Conservation (phyloP, 2,888 invertebrate genomes). For the Agrenia bidenticulata region DNA sequence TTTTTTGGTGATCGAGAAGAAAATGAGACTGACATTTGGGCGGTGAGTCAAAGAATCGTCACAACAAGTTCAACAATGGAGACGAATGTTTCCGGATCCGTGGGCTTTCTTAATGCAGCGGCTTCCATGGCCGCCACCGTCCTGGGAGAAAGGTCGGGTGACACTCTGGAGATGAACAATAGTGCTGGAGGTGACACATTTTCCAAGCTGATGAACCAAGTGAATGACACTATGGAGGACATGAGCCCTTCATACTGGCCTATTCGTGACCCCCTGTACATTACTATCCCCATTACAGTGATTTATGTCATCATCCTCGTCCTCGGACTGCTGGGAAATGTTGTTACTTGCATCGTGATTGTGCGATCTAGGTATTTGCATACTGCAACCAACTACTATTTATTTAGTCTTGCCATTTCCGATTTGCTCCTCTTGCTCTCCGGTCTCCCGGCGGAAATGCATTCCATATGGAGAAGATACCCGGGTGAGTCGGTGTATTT, state of each 20-base stretch:
- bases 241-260: constrained; percentile 41
- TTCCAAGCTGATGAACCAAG: constrained; percentile 20
- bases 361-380: constrained; percentile 59
- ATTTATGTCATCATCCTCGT: constrained; percentile 58
- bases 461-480: constrained; percentile 54
- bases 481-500: constrained; percentile 25
- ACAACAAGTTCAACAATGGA: background rate
- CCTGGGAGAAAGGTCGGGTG: background rate
- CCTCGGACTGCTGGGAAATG: constrained; percentile 59
- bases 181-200: background rate
- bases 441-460: constrained; percentile 75
- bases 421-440: constrained; percentile 75
- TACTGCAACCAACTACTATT: constrained; percentile 61
- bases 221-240: constrained; percentile 27
- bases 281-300: constrained; percentile 55
- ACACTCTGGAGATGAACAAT: background rate
- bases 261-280: constrained; percentile 50
- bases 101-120: constrained; percentile 13
- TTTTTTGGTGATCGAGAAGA: constrained; percentile 34
- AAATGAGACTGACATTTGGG: constrained; percentile 31
- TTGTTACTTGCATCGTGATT: constrained; percentile 60
- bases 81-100: constrained; percentile 10
- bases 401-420: constrained; percentile 64
- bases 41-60: constrained; percentile 4
- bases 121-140: background rate